These are phyloP conservation scores for Drosophila ananassae DNA, from an alignment of 1,140 invertebrate species.

Conservation along the genomic window DNA sequence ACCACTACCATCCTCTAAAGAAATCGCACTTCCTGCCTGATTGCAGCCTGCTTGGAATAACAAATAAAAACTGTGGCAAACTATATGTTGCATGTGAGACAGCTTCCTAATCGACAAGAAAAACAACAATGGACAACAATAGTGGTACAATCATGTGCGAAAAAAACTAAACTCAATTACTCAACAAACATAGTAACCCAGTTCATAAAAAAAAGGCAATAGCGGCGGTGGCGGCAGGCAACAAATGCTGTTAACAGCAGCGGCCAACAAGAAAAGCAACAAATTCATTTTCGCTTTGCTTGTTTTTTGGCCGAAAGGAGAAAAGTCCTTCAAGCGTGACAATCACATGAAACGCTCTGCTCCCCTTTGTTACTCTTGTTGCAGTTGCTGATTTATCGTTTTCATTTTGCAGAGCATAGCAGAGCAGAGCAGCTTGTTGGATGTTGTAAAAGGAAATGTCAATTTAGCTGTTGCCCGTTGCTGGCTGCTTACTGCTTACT, in stretches of 20 bases:
- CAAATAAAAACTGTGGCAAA: constrained; percentile 35
- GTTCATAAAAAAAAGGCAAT: constrained; percentile 62
- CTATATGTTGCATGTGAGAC: constrained; percentile 67
- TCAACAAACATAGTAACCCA: constrained; percentile 82
- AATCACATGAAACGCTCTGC: constrained; percentile 72
- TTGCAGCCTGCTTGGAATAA: constrained; percentile 3
- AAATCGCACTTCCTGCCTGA: constrained; percentile 30
- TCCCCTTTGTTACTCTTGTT: constrained; percentile 20
- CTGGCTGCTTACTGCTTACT: constrained; percentile 34
- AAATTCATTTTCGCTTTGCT: constrained; percentile 81
- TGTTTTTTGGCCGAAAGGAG: constrained; percentile 61
- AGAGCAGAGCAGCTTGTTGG: constrained; percentile 69
- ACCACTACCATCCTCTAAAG: too few species aligned
- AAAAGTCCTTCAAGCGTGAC: constrained; percentile 81
- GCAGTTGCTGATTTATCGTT: constrained; percentile 77
- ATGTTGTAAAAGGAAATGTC: constrained; percentile 83
- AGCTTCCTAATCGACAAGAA: constrained; percentile 69
- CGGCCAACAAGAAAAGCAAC: constrained; percentile 76
- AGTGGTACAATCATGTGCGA: constrained; percentile 59
- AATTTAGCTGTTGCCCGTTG: constrained; percentile 62
- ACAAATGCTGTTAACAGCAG: constrained; percentile 75
- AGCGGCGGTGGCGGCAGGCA: constrained; percentile 30
- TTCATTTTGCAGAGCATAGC: constrained; percentile 74
- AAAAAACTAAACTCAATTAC: constrained; percentile 83
- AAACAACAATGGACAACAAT: constrained; percentile 37